Conservation (phyloP, 2,113 vertebrate genomes). For the Phoenicopterus ruber region DNA sequence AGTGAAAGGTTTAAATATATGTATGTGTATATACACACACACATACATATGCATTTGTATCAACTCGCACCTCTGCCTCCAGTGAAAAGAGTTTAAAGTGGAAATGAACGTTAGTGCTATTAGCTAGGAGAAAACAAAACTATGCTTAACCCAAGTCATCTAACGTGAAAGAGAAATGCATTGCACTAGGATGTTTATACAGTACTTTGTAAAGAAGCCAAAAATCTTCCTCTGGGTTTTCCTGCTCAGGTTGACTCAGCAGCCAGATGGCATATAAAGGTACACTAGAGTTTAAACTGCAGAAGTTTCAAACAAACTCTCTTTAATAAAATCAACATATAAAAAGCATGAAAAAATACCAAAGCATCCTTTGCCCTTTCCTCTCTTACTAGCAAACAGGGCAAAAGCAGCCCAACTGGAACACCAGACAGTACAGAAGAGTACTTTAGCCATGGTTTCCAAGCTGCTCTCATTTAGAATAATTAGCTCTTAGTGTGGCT, state of each 20-base stretch:
- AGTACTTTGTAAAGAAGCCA: conserved; percentile 50
- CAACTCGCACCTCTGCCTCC: neutral
- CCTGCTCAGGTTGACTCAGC: conserved; percentile 71
- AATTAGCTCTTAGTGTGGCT: neutral
- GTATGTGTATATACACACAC: neutral
- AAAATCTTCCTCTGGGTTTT: conserved; percentile 52
- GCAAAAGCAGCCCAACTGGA: neutral
- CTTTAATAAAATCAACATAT: conserved; percentile 46
- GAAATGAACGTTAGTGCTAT: neutral
- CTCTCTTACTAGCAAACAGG: neutral
- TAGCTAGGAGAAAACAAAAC: neutral
- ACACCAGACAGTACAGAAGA: neutral
- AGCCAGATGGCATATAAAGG: conserved; percentile 61
- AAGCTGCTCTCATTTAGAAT: neutral
- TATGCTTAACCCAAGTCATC: neutral
- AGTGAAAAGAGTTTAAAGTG: neutral
- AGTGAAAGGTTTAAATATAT: neutral
- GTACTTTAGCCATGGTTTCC: neutral
- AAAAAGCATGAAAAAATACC: conserved; percentile 23
- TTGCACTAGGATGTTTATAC: neutral
- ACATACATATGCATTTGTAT: neutral
- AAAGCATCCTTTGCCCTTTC: neutral
- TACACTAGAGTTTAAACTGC: conserved; percentile 12
- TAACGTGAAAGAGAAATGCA: neutral
- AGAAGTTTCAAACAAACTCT: conserved; percentile 16